Conservation (phyloP, 2,888 invertebrate species). For the Tenthredo scrophulariae region DNA sequence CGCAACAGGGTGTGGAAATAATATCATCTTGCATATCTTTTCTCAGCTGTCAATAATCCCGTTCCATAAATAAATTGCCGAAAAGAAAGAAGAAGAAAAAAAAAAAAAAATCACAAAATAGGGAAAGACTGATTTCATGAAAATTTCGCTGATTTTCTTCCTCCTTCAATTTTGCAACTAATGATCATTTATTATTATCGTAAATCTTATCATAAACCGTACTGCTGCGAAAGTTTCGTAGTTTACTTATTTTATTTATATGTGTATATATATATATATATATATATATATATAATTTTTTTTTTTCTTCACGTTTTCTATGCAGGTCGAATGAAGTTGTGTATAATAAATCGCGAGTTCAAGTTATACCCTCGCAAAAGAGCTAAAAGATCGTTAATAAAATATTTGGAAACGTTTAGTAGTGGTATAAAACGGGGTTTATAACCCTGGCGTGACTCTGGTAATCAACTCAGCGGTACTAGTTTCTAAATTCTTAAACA, state of each 20-base stretch:
- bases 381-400: neutral
- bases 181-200: neutral
- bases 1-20: neutral
- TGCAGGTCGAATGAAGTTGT: neutral
- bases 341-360: neutral
- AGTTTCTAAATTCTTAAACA: slow-evolving; percentile 27
- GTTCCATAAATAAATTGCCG: neutral
- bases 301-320: neutral
- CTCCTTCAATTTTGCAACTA: neutral
- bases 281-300: too few species aligned
- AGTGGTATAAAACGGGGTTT: slow-evolving; percentile 28
- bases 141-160: neutral
- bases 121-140: too few species aligned
- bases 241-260: neutral
- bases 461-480: slow-evolving; percentile 9
- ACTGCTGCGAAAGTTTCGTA: neutral
- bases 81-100: neutral
- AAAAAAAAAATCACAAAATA: too few species aligned
- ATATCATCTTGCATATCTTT: slow-evolving; percentile 16
- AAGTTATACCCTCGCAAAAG: neutral
- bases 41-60: neutral
- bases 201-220: too few species aligned
- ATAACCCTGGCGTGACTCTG: slow-evolving; percentile 28
- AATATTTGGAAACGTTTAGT: neutral
- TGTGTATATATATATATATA: too few species aligned